Evolutionary conservation across 2,113 vertebrate species (phyloP).

Genomic region (Chaetodon auriga): DNA sequence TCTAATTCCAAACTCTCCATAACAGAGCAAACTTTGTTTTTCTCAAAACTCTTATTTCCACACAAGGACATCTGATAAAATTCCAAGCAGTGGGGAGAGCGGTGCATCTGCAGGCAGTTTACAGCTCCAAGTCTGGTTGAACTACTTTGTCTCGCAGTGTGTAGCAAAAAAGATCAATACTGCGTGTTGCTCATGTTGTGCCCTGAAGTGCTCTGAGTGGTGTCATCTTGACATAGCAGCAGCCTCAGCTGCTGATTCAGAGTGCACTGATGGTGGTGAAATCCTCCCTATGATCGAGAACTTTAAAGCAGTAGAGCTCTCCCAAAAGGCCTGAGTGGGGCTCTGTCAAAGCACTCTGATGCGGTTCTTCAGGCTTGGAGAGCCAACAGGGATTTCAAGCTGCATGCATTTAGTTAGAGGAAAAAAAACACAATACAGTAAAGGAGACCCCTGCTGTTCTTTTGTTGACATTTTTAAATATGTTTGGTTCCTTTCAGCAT

Average conservation of each 20-base stretch:
- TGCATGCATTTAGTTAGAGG: conserved; percentile 40
- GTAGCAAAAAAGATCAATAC: conserved; percentile 67
- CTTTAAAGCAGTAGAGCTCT: conserved; percentile 59
- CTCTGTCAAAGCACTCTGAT: conserved; percentile 55
- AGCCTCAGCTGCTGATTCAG: conserved; percentile 46
- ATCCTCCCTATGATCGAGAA: conserved; percentile 66
- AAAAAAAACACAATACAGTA: conserved; percentile 7
- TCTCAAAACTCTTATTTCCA: conserved; percentile 12
- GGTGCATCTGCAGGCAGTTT: conserved; percentile 21
- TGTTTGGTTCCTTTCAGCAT: not conserved
- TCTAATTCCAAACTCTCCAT: conserved; percentile 35
- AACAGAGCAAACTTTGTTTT: conserved; percentile 50
- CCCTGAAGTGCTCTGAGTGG: conserved; percentile 53
- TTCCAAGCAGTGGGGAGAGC: not conserved
- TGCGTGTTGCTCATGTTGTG: conserved; percentile 58
- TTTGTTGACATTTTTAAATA: not conserved
- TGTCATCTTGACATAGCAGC: conserved; percentile 56
- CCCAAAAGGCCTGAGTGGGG: conserved; percentile 58
- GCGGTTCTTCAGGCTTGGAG: conserved; percentile 30
- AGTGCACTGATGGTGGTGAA: conserved; percentile 56
- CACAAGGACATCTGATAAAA: conserved; percentile 59
- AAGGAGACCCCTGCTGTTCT: conserved; percentile 3
- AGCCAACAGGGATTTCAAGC: conserved; percentile 42
- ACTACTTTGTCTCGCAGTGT: conserved; percentile 45
- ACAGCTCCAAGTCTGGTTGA: conserved; percentile 39